Evolutionary conservation across 2,888 invertebrate species (phyloP).

Genomic region (Drosophila pseudotalamancana): DNA sequence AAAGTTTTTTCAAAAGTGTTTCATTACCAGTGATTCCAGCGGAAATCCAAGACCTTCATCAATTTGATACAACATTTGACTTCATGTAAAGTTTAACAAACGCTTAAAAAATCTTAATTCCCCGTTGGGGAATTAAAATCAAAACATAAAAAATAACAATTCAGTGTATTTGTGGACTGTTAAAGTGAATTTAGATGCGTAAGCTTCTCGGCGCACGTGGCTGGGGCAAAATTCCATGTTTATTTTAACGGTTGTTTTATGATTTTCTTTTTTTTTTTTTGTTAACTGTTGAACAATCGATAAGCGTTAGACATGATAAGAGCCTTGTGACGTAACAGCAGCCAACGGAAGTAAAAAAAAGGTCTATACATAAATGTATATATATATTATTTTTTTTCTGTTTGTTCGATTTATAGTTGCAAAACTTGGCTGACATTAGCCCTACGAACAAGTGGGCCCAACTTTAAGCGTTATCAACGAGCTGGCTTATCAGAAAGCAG

Average conservation of each 20-base stretch:
- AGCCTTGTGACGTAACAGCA: conserved; percentile 72
- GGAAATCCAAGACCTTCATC: too few species aligned
- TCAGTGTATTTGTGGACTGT: background rate
- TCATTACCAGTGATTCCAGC: too few species aligned
- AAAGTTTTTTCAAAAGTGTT: too few species aligned
- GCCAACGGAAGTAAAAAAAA: conserved; percentile 59
- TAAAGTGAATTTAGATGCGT: background rate
- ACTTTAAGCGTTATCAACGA: conserved; percentile 11
- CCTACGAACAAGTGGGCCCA: background rate
- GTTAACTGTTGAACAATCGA: conserved; percentile 3
- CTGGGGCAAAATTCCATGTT: conserved; percentile 9
- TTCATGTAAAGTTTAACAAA: too few species aligned
- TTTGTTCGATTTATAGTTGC: conserved; percentile 1
- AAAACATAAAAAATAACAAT: background rate
- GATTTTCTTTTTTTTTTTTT: background rate
- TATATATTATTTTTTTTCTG: background rate
- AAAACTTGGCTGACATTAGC: background rate
- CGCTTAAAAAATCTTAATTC: too few species aligned
- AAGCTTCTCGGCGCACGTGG: conserved; percentile 53
- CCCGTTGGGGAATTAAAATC: conserved; percentile 18
- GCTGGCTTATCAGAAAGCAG: conserved; percentile 11
- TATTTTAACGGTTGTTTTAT: background rate
- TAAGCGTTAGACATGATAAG: conserved; percentile 18
- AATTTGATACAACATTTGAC: too few species aligned
- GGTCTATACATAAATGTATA: background rate